Conservation (phyloP, 2,113 vertebrate species). For the Neomonachus schauinslandi region DNA sequence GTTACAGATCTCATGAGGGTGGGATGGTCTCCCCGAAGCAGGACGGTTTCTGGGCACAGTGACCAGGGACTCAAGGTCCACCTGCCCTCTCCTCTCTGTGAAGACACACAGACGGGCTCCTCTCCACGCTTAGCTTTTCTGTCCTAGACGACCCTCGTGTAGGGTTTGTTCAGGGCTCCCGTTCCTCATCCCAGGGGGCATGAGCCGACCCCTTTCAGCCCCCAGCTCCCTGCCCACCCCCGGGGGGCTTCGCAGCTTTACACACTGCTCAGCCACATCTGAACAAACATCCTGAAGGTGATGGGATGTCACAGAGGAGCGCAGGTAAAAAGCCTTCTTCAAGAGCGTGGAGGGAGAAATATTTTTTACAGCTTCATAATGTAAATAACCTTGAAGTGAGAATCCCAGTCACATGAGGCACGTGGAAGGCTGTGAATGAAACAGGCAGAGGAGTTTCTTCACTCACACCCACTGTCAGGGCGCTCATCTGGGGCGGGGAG, state of each 20-base stretch:
- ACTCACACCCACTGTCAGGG: background rate
- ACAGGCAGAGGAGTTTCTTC: background rate
- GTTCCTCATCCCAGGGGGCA: fast-evolving
- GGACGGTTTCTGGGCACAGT: background rate
- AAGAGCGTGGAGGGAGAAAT: background rate
- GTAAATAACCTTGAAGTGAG: background rate
- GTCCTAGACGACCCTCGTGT: too few relatives aligned
- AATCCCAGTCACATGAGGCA: background rate
- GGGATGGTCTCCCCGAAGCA: background rate
- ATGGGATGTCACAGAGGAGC: background rate
- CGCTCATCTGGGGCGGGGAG: too few relatives aligned
- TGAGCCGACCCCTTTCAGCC: background rate
- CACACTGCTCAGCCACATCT: background rate
- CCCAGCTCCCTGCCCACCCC: background rate
- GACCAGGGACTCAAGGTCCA: too few relatives aligned
- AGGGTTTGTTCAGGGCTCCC: background rate
- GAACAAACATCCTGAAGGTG: background rate
- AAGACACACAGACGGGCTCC: too few relatives aligned
- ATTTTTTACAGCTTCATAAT: background rate
- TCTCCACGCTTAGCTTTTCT: background rate
- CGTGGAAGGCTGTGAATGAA: background rate
- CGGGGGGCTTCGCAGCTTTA: background rate
- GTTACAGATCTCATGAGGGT: background rate
- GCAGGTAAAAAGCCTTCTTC: background rate
- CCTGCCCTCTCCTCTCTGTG: background rate